A percentile compares a stretch with the other conserved stretches of the same genome.
Conservation (phyloP, 2,797 vertebrate genomes). For the Pseudochirops corinnae region DNA sequence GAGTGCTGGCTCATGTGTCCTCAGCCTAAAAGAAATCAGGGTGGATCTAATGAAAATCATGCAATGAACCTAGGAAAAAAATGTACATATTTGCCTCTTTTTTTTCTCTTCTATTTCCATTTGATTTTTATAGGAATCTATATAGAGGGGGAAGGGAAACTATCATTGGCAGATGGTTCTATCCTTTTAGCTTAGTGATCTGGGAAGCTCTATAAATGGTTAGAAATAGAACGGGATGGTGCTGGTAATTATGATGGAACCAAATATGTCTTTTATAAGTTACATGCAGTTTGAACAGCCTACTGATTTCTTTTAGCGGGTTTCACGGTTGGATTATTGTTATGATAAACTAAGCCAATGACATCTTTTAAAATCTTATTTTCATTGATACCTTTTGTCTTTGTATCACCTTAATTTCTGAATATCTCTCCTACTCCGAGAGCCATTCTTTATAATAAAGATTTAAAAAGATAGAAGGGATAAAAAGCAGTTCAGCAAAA, state of each 20-base stretch:
- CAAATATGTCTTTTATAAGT: background rate
- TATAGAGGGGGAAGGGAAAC: background rate
- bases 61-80: background rate
- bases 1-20: background rate
- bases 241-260: background rate
- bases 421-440: background rate
- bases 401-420: background rate
- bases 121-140: background rate
- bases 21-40: background rate
- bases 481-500: background rate
- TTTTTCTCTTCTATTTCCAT: background rate
- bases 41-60: background rate
- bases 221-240: background rate
- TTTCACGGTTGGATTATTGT: background rate
- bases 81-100: background rate
- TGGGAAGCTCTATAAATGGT: background rate
- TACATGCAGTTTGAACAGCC: background rate
- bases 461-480: background rate
- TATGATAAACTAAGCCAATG: background rate
- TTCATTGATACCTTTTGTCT: background rate
- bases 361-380: background rate
- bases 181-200: background rate
- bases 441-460: background rate
- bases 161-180: background rate
- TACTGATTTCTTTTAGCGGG: background rate